Evolutionary conservation across 53 echinoderm and acorn worm genomes (phyloP), one percentile per base, ranked within the genome.

Genomic region (Glandiceps talaboti): DNA sequence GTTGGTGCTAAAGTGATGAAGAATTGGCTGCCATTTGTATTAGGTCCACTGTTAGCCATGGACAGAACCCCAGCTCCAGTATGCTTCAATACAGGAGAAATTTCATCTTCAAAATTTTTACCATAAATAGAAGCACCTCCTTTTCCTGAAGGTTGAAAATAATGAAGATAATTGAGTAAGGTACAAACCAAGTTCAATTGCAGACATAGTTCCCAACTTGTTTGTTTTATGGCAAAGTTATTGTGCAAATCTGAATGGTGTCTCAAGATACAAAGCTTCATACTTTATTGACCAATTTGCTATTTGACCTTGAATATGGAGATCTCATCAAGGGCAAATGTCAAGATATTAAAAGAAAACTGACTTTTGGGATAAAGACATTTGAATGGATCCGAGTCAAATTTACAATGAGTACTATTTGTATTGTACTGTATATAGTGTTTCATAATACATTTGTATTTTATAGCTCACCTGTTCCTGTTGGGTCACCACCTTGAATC

Each of bases 1-100:
- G 86, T 81, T 1, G 97, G 97, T 1, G 89, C 97, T 28, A 97
- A 75, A 14, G 97, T 93, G 45, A 97, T 81, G 89, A 93, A 97
- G 81, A 97, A 97, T 77, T 97, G 97, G 85, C 97, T 97, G 77
- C 97, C 97, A 78, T 97, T 97, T 27, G 91, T 83, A 77, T 97
- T 93, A 30, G 93, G 91, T 29, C 97, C 97, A 80, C 93, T 93
- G 82, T 97, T 97, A 31, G 97, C 97, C 97, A 97, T 97, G 74
- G 97, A 97, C 1, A 97, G 77, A 29, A 97, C 81, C 1, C 97
- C 97, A 28, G 97, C 97, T 45, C 97, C 97, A 0, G 97, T 80
- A 81, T 97, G 97, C 73, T 87, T 89, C 32, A 97, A 82, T 0
- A 93, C 97, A 30, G 82, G 85, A 33, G 88, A 82, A 73, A 93